Conservation (phyloP, 1,140 invertebrate genomes). For the Ephestia elutella region DNA sequence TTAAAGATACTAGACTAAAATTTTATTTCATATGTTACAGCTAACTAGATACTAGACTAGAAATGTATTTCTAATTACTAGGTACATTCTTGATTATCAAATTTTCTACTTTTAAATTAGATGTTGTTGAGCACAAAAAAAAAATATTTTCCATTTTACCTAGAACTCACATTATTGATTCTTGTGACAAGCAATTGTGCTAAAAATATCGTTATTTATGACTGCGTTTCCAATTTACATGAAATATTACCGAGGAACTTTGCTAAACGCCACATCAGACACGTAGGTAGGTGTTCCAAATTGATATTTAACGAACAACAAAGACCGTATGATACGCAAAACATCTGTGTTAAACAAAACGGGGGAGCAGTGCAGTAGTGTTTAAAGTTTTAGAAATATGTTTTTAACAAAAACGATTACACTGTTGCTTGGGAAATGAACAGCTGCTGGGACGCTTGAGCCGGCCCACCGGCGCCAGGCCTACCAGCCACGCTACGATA, state of each 20-base stretch:
- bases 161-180: background rate
- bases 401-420: conserved; percentile 15
- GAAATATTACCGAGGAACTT: background rate
- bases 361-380: background rate
- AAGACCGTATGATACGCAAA: background rate
- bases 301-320: background rate
- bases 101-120: background rate
- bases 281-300: background rate
- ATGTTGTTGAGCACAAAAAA: too few species aligned
- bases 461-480: conserved; percentile 48
- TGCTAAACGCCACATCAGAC: background rate
- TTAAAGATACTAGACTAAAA: too few species aligned
- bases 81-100: background rate
- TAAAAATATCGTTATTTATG: background rate
- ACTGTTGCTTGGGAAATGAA: conserved; percentile 37
- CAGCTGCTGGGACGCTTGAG: conserved; percentile 48
- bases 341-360: conserved; percentile 2
- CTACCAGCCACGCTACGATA: conserved; percentile 51
- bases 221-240: background rate
- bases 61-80: too few species aligned
- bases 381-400: conserved; percentile 6
- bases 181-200: background rate
- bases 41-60: too few species aligned
- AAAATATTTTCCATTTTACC: too few species aligned
- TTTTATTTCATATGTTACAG: too few species aligned